These are phyloP conservation scores for Drosophila miranda DNA, from an alignment of 1,140 invertebrate genomes.

Conservation along the genomic window DNA sequence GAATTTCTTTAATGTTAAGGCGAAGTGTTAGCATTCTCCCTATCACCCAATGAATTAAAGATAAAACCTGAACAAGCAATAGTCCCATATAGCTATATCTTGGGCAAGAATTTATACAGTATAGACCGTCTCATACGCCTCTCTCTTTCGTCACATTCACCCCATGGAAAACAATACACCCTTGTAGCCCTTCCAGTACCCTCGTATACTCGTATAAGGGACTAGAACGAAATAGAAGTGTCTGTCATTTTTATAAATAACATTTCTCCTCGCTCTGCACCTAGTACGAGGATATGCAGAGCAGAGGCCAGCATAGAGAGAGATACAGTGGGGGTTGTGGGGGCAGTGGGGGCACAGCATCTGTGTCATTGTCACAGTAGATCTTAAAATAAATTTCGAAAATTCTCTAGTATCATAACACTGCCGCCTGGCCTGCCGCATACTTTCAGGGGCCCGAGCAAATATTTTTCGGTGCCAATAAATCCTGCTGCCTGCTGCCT, in stretches of 20 bases:
- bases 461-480: constrained; percentile 43
- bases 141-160: neutral
- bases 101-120: too few species aligned
- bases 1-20: too few species aligned
- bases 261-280: constrained; percentile 34
- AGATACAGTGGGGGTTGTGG: constrained; percentile 2
- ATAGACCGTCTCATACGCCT: too few species aligned
- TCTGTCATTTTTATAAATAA: constrained; percentile 80
- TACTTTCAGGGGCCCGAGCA: constrained; percentile 24
- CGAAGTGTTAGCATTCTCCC: too few species aligned
- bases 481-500: constrained; percentile 37
- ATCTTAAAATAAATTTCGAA: constrained; percentile 76
- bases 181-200: neutral
- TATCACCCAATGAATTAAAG: too few species aligned
- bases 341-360: constrained; percentile 27
- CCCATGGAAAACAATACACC: neutral
- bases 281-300: constrained; percentile 16
- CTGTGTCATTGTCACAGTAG: constrained; percentile 65
- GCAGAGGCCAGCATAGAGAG: neutral
- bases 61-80: too few species aligned
- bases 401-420: constrained; percentile 60
- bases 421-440: constrained; percentile 24
- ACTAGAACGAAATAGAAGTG: constrained; percentile 69
- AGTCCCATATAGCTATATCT: too few species aligned
- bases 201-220: constrained; percentile 4